phyloP scores from a whole-genome alignment of 2,888 invertebrate genomes.

The Lycaena phlaeas region DNA sequence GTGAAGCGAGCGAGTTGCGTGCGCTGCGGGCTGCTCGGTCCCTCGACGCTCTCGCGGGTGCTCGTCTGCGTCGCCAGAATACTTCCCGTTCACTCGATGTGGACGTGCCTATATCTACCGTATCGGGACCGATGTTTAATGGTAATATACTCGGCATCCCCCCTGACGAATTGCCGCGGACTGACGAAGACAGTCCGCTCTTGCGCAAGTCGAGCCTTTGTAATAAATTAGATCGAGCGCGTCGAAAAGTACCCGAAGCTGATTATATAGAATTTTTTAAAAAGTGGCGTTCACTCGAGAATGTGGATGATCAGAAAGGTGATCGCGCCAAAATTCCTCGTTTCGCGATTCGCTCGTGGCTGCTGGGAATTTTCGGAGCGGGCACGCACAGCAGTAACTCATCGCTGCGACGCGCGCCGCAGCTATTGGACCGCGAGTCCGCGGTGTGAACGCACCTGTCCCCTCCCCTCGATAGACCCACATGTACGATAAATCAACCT shows the following conservation, averaged over 20 bases:
- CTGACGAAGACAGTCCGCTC: constrained; percentile 59
- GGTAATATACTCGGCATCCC: constrained; percentile 52
- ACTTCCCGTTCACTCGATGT: constrained; percentile 50
- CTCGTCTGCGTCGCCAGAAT: constrained; percentile 35
- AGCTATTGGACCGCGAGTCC: constrained; percentile 62
- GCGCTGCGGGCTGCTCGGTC: constrained; percentile 32
- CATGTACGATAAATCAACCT: constrained; percentile 2
- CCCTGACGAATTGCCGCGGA: constrained; percentile 41
- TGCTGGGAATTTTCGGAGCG: constrained; percentile 82
- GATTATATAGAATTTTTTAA: constrained; percentile 73
- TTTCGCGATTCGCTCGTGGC: constrained; percentile 80
- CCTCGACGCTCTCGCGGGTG: constrained; percentile 32
- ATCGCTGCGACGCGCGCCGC: constrained; percentile 55
- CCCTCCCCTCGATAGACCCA: not conserved
- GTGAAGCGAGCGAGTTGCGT: constrained; percentile 10
- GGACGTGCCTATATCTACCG: constrained; percentile 42
- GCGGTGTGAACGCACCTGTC: constrained; percentile 43
- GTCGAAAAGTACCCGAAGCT: constrained; percentile 50
- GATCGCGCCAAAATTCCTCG: constrained; percentile 73
- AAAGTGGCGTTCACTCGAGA: constrained; percentile 86
- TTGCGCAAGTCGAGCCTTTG: constrained; percentile 55
- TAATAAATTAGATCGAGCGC: constrained; percentile 47
- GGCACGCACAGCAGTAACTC: constrained; percentile 77
- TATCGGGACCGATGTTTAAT: constrained; percentile 56
- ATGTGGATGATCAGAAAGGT: constrained; percentile 61